Evolutionary conservation across 92 coral and sea anemone species (phyloP).

Genomic region (Phymanthus crucifer): DNA sequence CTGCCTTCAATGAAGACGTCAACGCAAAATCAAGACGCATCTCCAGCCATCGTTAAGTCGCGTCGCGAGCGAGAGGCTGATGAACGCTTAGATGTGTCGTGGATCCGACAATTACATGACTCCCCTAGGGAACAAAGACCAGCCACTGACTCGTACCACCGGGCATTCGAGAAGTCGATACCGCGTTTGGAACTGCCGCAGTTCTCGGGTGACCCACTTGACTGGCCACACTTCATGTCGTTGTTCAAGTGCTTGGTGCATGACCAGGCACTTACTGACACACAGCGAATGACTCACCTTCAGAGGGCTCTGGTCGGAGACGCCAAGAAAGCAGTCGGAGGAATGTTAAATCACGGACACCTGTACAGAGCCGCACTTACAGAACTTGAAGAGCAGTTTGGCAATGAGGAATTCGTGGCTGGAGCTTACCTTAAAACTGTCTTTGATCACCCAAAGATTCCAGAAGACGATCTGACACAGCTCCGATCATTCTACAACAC

Average conservation of each 20-base stretch:
- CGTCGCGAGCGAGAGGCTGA: neutral
- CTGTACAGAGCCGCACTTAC: constrained; percentile 38
- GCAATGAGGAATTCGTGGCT: constrained; percentile 42
- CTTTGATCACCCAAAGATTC: constrained; percentile 32
- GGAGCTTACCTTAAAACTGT: constrained; percentile 36
- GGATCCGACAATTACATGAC: constrained; percentile 38
- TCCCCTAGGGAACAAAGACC: constrained; percentile 13
- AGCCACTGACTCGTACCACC: neutral
- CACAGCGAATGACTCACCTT: constrained; percentile 50
- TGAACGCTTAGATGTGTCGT: constrained; percentile 31
- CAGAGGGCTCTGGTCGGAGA: constrained; percentile 35
- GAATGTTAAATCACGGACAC: constrained; percentile 46
- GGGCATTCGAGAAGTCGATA: constrained; percentile 34
- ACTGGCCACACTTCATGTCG: constrained; percentile 35
- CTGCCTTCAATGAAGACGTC: constrained; percentile 12
- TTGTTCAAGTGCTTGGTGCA: constrained; percentile 47
- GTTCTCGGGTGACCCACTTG: constrained; percentile 49
- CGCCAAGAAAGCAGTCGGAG: constrained; percentile 29
- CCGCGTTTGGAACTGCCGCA: constrained; percentile 45
- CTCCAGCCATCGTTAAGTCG: too few species aligned
- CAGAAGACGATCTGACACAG: constrained; percentile 34
- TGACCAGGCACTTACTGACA: constrained; percentile 43
- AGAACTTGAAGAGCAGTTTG: constrained; percentile 53
- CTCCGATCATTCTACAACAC: constrained; percentile 37
- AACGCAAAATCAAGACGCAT: neutral